Base-by-base conservation (phyloP, 2,888 invertebrate genomes). In the Conops quadrifasciatus region DNA sequence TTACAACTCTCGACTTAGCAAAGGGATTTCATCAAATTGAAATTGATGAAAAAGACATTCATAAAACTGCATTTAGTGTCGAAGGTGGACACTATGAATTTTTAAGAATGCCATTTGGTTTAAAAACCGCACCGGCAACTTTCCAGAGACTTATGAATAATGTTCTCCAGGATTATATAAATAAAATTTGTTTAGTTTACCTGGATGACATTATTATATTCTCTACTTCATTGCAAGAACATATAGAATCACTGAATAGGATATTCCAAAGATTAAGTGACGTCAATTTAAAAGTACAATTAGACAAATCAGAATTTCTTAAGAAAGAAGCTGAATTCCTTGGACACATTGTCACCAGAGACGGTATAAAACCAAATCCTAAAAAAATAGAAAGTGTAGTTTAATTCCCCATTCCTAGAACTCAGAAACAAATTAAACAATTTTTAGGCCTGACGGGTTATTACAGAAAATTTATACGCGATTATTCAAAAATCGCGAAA, bases 391-490 rank as follows among this genome's bases (percentile, higher is more conserved):
- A 73, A 59, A 67, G 68, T 4, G 60, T 77, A 1, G 51, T 56
- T 16, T 67, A 72, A 1, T 72, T 70, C 30, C 74, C 71, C 5
- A 58, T 72, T 15, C 74, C 76, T 7, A 71, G 63, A 58, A 74
- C 26, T 15, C 43, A 19, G 5, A 74, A 71, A 67, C n/a, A n/a
- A n/a, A n/a, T n/a, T n/a, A n/a, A n/a, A n/a, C n/a, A n/a, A n/a
- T n/a, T n/a, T n/a, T n/a, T n/a, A n/a, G n/a, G n/a, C n/a, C n/a
- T n/a, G n/a, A n/a, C n/a, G n/a, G n/a, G n/a, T n/a, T n/a, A n/a
- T n/a, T n/a, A n/a, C n/a, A n/a, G n/a, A n/a, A n/a, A n/a, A 56
- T 72, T 73, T 47, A 67, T 72, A 0, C 64, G 36, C 16, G 68
- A 72, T 45, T 71, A 72, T 67, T 59, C 73, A 0, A 47, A 19